These are phyloP conservation scores for Zaprionus africanus DNA, from an alignment of 1,140 invertebrate species.

Conservation along the genomic window DNA sequence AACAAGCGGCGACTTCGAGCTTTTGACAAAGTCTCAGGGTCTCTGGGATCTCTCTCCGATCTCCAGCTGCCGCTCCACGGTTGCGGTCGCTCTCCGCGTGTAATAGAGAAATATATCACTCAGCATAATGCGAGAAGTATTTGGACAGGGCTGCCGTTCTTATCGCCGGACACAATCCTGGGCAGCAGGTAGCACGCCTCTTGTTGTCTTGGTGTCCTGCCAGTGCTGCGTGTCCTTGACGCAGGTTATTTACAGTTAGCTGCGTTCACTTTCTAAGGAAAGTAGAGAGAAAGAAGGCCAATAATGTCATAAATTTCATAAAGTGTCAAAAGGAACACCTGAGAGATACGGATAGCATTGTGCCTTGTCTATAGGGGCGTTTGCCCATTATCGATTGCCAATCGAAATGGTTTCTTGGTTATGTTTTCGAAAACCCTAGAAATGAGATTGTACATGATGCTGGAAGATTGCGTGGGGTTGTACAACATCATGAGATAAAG, in stretches of 20 bases:
- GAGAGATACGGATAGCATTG: slow-evolving; percentile 31
- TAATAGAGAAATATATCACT: slow-evolving; percentile 80
- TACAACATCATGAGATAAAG: not conserved
- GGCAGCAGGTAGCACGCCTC: slow-evolving; percentile 31
- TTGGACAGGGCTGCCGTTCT: slow-evolving; percentile 52
- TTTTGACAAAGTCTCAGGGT: not conserved
- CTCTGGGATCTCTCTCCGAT: slow-evolving; percentile 11
- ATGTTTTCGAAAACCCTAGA: not conserved
- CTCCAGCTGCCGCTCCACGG: slow-evolving; percentile 31
- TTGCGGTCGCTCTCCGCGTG: slow-evolving; percentile 30
- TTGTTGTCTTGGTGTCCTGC: not conserved
- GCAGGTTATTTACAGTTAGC: slow-evolving; percentile 65
- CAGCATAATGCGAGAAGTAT: slow-evolving; percentile 35
- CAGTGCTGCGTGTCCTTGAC: slow-evolving; percentile 48
- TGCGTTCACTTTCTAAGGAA: slow-evolving; percentile 66
- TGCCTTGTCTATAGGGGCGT: slow-evolving; percentile 59
- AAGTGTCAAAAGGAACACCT: slow-evolving; percentile 80
- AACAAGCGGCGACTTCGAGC: slow-evolving; percentile 37
- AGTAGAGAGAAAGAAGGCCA: slow-evolving; percentile 43
- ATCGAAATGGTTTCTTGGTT: slow-evolving; percentile 32
- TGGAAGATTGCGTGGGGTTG: not conserved
- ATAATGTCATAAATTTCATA: slow-evolving; percentile 83
- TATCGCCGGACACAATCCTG: slow-evolving; percentile 44
- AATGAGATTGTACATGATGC: not conserved
- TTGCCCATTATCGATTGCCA: slow-evolving; percentile 39